Evolutionary conservation across 2,113 vertebrate genomes (phyloP), one percentile per base, ranked within the genome.

Genomic region (Aegypius monachus): DNA sequence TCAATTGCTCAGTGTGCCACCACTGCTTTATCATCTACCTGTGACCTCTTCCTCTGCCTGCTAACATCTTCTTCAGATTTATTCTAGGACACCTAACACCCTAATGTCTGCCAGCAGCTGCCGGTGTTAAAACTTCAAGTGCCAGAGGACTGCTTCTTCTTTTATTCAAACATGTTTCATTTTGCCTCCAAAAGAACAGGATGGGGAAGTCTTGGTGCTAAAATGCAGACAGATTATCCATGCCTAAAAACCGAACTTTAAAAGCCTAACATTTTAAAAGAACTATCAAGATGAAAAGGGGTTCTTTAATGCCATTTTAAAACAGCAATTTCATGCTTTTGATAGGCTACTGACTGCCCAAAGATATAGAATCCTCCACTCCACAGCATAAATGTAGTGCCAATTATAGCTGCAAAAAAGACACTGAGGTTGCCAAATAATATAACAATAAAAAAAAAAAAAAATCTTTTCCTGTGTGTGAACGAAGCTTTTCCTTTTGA

Each of bases 241-340:
- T 61, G 84, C 52, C 32, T 43, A 18, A 84, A 78, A 78, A 67
- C 14, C 26, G 36, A 79, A 65, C 34, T 79, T 91, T 72, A 47
- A 94, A 91, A 91, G n/a, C 43, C 13, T 7, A 72, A 47, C 2
- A 1, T 81, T 95, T 91, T 72, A 91, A 67, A 89, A 66, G 47
- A 67, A 19, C 29, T 67, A 93, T 55, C 77, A 87, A 75, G 89
- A 87, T 55, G 45, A 93, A 88, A 94, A 78, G 25, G 14, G 0
- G 9, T 32, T 58, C 32, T 32, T 93, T 40, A 71, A 82, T 27
- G 43, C 36, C 17, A 20, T 73, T 90, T 90, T 66, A 59, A 94
- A 94, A 31, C 31, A 61, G 26, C 27, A 80, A 82, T 96, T 95
- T 96, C 89, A 93, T 19, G 56, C 53, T 93, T 87, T 81, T 85